phyloP scores from a whole-genome alignment of 2,113 vertebrate species.

The Marcusenius ussheri region DNA sequence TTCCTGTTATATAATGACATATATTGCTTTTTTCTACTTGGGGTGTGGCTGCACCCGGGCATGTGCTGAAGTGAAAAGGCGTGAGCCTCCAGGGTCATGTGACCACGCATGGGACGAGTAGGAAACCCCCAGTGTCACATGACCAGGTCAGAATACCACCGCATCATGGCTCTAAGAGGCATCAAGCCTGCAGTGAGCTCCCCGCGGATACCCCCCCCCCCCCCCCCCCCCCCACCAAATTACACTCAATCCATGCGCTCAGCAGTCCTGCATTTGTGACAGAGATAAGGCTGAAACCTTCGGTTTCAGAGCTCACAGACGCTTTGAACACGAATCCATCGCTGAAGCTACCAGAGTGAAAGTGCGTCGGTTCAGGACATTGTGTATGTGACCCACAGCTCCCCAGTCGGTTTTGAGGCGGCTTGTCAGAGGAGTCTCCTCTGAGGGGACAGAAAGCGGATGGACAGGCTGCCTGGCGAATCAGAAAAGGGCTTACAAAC shows the following conservation, averaged over 20 bases:
- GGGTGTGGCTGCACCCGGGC: neutral
- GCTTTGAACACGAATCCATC: neutral
- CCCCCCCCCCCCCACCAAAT: neutral
- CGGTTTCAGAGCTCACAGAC: neutral
- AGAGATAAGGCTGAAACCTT: neutral
- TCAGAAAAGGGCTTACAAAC: too few species aligned
- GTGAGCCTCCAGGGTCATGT: neutral
- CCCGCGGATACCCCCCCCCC: neutral
- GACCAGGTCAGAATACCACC: neutral
- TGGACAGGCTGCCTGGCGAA: neutral
- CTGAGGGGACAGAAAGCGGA: neutral
- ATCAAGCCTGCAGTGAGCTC: neutral
- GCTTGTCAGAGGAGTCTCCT: neutral
- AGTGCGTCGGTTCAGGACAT: neutral
- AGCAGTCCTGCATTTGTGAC: neutral
- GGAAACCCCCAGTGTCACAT: neutral
- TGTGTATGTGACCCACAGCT: neutral
- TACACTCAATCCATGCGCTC: neutral
- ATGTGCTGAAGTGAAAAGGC: neutral
- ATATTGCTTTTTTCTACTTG: conserved; percentile 14
- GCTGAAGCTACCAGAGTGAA: neutral
- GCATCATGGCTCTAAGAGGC: neutral
- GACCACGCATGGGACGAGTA: neutral
- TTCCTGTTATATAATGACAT: neutral
- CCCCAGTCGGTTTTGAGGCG: neutral